Evolutionary conservation across 2,113 vertebrate species (phyloP).

Genomic region (Actenoides lindsayi): DNA sequence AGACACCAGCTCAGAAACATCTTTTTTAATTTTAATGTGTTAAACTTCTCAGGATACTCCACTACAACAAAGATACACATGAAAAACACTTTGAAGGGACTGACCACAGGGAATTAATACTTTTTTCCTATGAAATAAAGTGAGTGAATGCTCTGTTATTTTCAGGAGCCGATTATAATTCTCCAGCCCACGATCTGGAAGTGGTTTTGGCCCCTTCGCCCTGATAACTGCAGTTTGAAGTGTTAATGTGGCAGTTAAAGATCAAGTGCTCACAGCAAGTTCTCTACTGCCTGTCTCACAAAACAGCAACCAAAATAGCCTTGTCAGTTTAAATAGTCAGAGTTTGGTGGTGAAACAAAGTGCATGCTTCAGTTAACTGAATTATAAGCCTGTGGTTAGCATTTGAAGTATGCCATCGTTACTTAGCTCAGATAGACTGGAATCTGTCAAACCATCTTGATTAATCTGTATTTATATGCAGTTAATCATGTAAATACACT

Average conservation of each 20-base stretch:
- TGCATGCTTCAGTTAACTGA: background rate
- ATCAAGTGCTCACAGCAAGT: slow-evolving; percentile 40
- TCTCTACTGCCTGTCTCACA: background rate
- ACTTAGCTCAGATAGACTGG: background rate
- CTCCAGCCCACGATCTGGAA: background rate
- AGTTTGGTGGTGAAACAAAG: background rate
- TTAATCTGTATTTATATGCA: background rate
- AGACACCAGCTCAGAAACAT: background rate
- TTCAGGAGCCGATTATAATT: background rate
- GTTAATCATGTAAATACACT: background rate
- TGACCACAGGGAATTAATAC: background rate
- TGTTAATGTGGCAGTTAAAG: slow-evolving; percentile 40
- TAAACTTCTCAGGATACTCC: background rate
- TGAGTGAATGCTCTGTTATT: background rate
- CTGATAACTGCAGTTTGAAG: background rate
- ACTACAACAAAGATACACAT: background rate
- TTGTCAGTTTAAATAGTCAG: slow-evolving; percentile 38
- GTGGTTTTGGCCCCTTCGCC: background rate
- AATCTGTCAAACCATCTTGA: background rate
- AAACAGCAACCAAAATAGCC: slow-evolving; percentile 18
- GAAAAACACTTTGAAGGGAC: background rate
- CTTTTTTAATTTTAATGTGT: background rate
- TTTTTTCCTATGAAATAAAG: background rate
- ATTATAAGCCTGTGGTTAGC: background rate
- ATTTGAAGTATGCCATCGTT: background rate